Evolutionary conservation across 2,888 invertebrate species (phyloP).

Genomic region (Tipula unca): DNA sequence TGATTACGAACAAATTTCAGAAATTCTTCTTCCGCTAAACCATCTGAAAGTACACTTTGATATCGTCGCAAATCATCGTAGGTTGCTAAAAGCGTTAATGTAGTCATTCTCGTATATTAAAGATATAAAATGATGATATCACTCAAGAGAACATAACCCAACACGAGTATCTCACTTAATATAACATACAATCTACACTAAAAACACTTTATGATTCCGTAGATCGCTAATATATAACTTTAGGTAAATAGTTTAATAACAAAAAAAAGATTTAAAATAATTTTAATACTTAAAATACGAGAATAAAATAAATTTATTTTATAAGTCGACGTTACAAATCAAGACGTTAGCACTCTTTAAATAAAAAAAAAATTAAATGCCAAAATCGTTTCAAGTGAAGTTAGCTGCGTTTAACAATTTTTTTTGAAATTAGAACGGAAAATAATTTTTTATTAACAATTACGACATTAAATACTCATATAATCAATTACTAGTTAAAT

Average conservation of each 20-base stretch:
- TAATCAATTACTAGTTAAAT: too few relatives aligned
- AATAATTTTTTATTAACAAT: not conserved
- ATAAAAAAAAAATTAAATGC: not conserved
- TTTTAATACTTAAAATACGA: not conserved
- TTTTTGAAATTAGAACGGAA: not conserved
- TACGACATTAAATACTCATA: too few relatives aligned
- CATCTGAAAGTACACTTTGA: conserved; percentile 54
- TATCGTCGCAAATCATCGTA: conserved; percentile 65
- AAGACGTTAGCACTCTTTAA: not conserved
- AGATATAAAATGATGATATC: not conserved
- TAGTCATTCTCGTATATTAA: conserved; percentile 22
- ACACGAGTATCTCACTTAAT: not conserved
- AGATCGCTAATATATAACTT: not conserved
- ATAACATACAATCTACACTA: not conserved
- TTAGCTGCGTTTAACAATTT: not conserved
- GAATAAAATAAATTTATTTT: not conserved
- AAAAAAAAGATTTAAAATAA: not conserved
- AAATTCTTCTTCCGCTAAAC: conserved; percentile 66
- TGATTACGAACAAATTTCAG: conserved; percentile 62
- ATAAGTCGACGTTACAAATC: not conserved
- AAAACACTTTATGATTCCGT: not conserved
- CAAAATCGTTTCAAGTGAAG: not conserved
- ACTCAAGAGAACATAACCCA: not conserved
- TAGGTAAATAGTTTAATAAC: not conserved
- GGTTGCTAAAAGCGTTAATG: conserved; percentile 56